Evolutionary conservation across 2,888 invertebrate species (phyloP).

Genomic region (Zaprionus obscuricornis): DNA sequence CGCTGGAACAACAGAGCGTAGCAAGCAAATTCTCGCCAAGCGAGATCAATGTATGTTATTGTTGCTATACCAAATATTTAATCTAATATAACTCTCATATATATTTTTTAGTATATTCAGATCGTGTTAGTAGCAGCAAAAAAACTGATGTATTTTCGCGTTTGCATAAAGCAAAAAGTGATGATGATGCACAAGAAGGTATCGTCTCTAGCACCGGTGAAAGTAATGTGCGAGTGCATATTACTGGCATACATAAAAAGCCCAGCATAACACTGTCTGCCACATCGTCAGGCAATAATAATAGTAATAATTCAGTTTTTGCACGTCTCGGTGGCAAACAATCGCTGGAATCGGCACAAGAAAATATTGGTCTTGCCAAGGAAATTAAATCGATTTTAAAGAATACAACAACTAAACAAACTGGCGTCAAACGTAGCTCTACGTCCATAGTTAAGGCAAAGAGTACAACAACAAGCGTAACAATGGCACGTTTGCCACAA

Average conservation of each 20-base stretch:
- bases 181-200: conserved; percentile 63
- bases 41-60: conserved; percentile 79
- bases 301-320: conserved; percentile 80
- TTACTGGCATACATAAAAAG: conserved; percentile 55
- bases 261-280: conserved; percentile 11
- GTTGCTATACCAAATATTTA: background rate
- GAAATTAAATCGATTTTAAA: conserved; percentile 82
- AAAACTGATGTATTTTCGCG: conserved; percentile 80
- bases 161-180: conserved; percentile 58
- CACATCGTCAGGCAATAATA: too few relatives aligned
- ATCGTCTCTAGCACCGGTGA: conserved; percentile 61
- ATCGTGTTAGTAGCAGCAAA: conserved; percentile 70
- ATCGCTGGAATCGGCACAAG: conserved; percentile 24
- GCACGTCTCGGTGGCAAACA: conserved; percentile 81
- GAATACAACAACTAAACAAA: conserved; percentile 51
- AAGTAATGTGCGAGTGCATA: conserved; percentile 66
- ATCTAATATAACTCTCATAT: background rate
- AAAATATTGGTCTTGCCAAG: conserved; percentile 45
- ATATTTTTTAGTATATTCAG: conserved; percentile 75
- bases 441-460: conserved; percentile 70
- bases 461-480: conserved; percentile 34
- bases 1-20: conserved; percentile 84
- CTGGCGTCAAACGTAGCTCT: conserved; percentile 40
- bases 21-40: conserved; percentile 84
- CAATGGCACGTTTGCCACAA: conserved; percentile 54